Evolutionary conservation across 2,797 vertebrate species (phyloP), one percentile per base, ranked within the genome.

Genomic region (Hoplostethus mediterraneus): DNA sequence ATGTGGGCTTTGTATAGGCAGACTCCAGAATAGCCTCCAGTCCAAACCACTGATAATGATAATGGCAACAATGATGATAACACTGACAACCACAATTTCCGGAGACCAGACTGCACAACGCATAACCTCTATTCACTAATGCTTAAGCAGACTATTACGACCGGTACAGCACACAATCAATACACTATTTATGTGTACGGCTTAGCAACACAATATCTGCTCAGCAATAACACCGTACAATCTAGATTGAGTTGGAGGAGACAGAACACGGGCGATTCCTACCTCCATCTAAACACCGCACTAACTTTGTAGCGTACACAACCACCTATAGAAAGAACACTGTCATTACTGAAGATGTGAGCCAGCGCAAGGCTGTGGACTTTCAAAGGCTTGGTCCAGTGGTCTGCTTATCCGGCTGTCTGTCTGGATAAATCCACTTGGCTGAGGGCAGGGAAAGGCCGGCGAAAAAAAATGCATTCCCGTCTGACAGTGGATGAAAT

Each of bases 371-470:
- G 51, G 57, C 67, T 74, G 66, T 77, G 64, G 69, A 69, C 53
- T 42, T 56, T 71, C 63, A 73, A 63, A 51, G 74, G 77, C 73
- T 84, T 62, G 74, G 80, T 75, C 79, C 73, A 83, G 68, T 45
- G 78, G 77, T 79, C 71, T 91, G 86, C 92, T 92, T 93, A 89
- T 89, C 82, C 85, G 93, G 89, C 85, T 85, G 87, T 89, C 90
- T 82, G 82, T 87, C 84, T 89, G 85, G 79, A 85, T 81, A 86
- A 85, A 89, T 83, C 71, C 79, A 80, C 84, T 87, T 84, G 81
- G 85, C 85, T 82, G 44, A 70, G 80, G 85, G 71, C 75, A 72
- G 64, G 38, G 44, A 72, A 73, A 45, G 75, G 78, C 73, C 67
- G 33, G 61, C 63, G 54, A 47, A 21, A 21, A 21, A 45, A 72